Conservation (phyloP, 2,888 invertebrate genomes). For the Abrostola triplasia region DNA sequence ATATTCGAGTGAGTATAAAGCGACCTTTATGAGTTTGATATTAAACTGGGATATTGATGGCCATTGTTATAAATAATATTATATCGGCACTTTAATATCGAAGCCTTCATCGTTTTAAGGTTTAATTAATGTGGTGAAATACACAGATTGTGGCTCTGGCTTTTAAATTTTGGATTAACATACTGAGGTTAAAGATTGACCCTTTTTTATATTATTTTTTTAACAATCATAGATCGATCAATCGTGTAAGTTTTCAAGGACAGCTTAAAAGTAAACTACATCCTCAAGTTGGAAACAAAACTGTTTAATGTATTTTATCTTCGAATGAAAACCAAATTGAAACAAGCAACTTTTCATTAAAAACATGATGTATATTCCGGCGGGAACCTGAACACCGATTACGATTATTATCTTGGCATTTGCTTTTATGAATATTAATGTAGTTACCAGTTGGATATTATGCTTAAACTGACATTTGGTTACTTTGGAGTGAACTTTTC, state of each 20-base stretch:
- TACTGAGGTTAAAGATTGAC: not conserved
- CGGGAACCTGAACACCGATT: conserved; percentile 30
- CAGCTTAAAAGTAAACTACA: too few relatives aligned
- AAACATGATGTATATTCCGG: conserved; percentile 19
- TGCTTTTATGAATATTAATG: conserved; percentile 40
- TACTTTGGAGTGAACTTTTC: not conserved
- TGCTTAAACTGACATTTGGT: not conserved
- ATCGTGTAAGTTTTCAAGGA: too few relatives aligned
- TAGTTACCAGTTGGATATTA: conserved; percentile 18
- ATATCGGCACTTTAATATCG: conserved; percentile 33
- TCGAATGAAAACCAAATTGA: too few relatives aligned
- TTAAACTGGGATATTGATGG: conserved; percentile 55
- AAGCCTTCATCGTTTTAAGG: conserved; percentile 14
- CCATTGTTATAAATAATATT: conserved; percentile 39
- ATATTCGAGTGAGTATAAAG: conserved; percentile 1
- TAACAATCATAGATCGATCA: too few relatives aligned
- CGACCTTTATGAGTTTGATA: conserved; percentile 40
- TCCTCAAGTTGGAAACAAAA: too few relatives aligned
- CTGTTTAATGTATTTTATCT: too few relatives aligned
- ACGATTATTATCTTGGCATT: conserved; percentile 39
- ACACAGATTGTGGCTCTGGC: not conserved
- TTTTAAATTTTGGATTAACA: not conserved
- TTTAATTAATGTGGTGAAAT: conserved; percentile 44
- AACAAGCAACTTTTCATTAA: not conserved
- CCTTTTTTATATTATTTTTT: too few relatives aligned